Percentiles rank a stretch among this genome's conserved stretches.
Evolutionary conservation across 2,113 vertebrate genomes (phyloP).

Genomic region (Hiodon alosoides): DNA sequence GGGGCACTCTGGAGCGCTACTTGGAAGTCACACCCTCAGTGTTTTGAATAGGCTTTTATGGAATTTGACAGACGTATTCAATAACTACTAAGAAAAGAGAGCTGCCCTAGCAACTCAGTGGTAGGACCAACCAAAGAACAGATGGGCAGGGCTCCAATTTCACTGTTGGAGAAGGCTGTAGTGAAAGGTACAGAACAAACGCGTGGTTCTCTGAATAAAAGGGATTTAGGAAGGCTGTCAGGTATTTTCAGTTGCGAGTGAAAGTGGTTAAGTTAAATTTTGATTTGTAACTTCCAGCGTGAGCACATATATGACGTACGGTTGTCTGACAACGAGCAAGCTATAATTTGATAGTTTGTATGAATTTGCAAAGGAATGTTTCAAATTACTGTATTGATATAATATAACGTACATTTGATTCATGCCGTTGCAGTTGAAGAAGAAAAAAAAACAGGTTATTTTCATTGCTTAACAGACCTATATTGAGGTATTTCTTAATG

Average conservation of each 20-base stretch:
- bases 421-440: too few relatives aligned
- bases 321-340: neutral
- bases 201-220: neutral
- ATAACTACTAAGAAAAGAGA: constrained; percentile 32
- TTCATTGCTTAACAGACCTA: neutral
- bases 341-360: neutral
- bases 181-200: constrained; percentile 20
- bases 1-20: constrained; percentile 8
- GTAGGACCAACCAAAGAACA: constrained; percentile 39
- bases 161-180: constrained; percentile 13
- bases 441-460: neutral
- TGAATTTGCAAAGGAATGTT: constrained; percentile 9
- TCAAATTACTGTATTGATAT: neutral
- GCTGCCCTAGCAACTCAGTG: constrained; percentile 52
- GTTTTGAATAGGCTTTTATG: constrained; percentile 19
- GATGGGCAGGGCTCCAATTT: constrained; percentile 11
- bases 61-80: constrained; percentile 34
- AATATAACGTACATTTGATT: too few relatives aligned
- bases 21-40: constrained; percentile 32
- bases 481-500: constrained; percentile 4
- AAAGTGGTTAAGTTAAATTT: neutral
- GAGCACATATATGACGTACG: neutral
- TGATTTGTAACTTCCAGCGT: neutral
- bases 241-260: constrained; percentile 3
- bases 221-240: neutral